Percentiles rank a stretch among this genome's conserved stretches.
Evolutionary conservation across 2,113 vertebrate genomes (phyloP).

Genomic region (Trogon surrucura): DNA sequence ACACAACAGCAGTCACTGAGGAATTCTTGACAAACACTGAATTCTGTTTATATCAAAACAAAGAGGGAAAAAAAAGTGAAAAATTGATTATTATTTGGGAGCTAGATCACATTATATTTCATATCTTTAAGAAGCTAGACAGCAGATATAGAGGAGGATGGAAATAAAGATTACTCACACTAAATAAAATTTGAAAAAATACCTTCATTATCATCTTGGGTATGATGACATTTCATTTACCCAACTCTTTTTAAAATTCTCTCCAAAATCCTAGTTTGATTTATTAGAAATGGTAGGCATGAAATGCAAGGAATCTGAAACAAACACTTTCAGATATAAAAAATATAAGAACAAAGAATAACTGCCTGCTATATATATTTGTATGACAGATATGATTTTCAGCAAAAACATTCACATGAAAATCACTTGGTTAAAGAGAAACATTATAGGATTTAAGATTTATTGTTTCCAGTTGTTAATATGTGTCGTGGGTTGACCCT

Average conservation of each 20-base stretch:
- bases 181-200: background rate
- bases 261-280: background rate
- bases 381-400: background rate
- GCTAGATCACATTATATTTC: background rate
- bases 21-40: background rate
- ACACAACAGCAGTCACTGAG: background rate
- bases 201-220: background rate
- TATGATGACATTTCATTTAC: background rate
- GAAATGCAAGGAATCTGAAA: background rate
- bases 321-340: background rate
- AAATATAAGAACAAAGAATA: background rate
- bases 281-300: background rate
- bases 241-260: background rate
- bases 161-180: accelerated
- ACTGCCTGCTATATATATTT: background rate
- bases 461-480: background rate
- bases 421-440: background rate
- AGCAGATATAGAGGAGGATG: background rate
- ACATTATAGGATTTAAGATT: background rate
- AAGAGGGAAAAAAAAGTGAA: background rate
- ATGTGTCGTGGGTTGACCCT: no score
- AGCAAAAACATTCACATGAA: background rate
- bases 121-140: background rate
- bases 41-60: background rate
- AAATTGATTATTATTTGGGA: background rate